Conservation (phyloP, 2,797 vertebrate species). For the Dipus sagitta region DNA sequence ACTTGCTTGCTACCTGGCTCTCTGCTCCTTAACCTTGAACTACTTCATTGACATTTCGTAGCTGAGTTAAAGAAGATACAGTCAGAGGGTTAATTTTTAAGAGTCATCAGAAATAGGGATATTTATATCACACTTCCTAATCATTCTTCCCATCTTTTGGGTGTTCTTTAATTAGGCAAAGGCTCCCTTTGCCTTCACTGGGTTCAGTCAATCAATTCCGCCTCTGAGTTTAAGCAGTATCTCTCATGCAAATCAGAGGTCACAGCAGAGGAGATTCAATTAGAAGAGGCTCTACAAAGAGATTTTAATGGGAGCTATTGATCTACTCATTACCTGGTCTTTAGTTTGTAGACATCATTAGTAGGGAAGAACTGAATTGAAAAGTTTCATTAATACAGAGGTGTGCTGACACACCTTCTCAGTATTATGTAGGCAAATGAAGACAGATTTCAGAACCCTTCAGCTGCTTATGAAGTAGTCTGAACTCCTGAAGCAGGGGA, state of each 20-base stretch:
- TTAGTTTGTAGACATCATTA: conserved; percentile 74
- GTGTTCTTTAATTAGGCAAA: conserved; percentile 59
- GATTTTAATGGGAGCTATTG: conserved; percentile 76
- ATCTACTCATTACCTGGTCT: conserved; percentile 71
- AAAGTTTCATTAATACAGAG: conserved; percentile 64
- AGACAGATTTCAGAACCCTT: conserved; percentile 33
- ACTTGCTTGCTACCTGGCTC: background rate
- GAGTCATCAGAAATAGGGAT: conserved; percentile 42
- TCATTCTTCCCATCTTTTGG: conserved; percentile 55
- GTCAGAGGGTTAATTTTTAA: conserved; percentile 38
- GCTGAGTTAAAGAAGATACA: conserved; percentile 30
- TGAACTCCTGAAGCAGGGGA: background rate
- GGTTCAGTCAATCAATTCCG: conserved; percentile 65
- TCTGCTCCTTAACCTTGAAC: background rate
- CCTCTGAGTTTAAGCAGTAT: conserved; percentile 52
- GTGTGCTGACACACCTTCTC: background rate
- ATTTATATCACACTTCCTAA: conserved; percentile 67
- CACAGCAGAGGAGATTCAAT: conserved; percentile 70
- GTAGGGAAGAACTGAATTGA: conserved; percentile 51
- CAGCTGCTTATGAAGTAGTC: background rate
- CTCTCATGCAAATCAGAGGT: conserved; percentile 76
- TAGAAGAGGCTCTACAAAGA: conserved; percentile 68
- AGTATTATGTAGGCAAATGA: background rate
- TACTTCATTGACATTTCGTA: conserved; percentile 53
- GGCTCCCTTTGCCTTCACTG: conserved; percentile 43